A percentile compares a stretch with the other conserved stretches of the same genome.
phyloP scores from a whole-genome alignment of 37 sponge, comb jelly and placozoan species.

The Tethya wilhelma region DNA sequence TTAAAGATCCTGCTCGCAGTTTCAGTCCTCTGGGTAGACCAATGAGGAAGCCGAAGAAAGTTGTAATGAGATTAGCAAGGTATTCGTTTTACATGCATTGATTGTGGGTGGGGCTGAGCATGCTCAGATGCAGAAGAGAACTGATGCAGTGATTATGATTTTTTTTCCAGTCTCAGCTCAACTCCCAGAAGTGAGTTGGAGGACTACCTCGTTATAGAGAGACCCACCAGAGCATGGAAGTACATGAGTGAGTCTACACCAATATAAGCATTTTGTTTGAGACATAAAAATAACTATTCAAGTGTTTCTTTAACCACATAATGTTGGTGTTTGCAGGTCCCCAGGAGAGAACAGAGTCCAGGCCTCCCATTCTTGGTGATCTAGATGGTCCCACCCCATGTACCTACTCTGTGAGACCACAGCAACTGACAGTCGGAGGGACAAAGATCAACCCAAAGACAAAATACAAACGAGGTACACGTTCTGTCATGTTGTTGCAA shows the following conservation, averaged over 20 bases:
- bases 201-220: slow-evolving; percentile 19
- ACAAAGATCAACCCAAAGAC: slow-evolving; percentile 24
- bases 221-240: slow-evolving; percentile 13
- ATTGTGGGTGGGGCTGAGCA: slow-evolving; percentile 1
- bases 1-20: too few relatives aligned
- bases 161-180: slow-evolving; percentile 1
- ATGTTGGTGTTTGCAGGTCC: slow-evolving; percentile 56
- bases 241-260: slow-evolving; percentile 18
- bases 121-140: background rate
- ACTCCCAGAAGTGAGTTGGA: background rate
- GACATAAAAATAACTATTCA: too few relatives aligned
- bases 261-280: too few relatives aligned
- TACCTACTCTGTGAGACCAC: slow-evolving; percentile 32
- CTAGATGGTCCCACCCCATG: slow-evolving; percentile 60
- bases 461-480: slow-evolving; percentile 10
- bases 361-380: slow-evolving; percentile 36
- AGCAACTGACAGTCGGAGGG: background rate
- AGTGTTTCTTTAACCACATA: too few relatives aligned
- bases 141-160: background rate
- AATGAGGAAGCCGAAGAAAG: slow-evolving; percentile 29
- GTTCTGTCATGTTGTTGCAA: background rate
- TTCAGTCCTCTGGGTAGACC: too few relatives aligned
- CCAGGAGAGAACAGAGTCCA: slow-evolving; percentile 37
- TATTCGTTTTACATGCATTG: too few relatives aligned
- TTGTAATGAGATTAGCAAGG: slow-evolving; percentile 15